phyloP scores from a whole-genome alignment of 1,140 invertebrate species.

The Papilio xuthus region DNA sequence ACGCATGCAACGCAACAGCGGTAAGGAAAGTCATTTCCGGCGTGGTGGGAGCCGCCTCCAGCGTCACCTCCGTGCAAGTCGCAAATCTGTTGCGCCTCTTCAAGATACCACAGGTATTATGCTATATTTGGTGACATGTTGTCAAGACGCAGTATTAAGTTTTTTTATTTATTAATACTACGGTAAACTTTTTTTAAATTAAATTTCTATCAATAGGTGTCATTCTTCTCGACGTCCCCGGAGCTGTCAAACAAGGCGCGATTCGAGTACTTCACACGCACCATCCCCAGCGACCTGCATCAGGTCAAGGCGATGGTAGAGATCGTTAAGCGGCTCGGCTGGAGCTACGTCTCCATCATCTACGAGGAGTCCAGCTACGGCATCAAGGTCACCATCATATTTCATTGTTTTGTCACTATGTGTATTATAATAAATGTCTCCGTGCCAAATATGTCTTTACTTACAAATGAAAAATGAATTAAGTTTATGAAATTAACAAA shows the following conservation, averaged over 20 bases:
- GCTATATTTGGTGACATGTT: not conserved
- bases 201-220: slow-evolving; percentile 85
- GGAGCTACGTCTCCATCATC: slow-evolving; percentile 97
- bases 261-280: slow-evolving; percentile 97
- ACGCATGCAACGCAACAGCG: slow-evolving; percentile 92
- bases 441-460: not conserved
- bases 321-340: slow-evolving; percentile 94
- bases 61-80: slow-evolving; percentile 97
- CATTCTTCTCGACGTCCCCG: slow-evolving; percentile 97
- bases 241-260: slow-evolving; percentile 97
- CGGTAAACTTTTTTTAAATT: not conserved
- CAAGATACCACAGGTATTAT: slow-evolving; percentile 94
- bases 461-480: not conserved
- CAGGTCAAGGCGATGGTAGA: slow-evolving; percentile 98
- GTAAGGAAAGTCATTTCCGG: slow-evolving; percentile 95
- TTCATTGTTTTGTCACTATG: too few species aligned
- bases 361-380: slow-evolving; percentile 99
- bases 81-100: slow-evolving; percentile 96
- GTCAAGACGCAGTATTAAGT: too few species aligned
- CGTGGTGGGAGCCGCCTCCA: slow-evolving; percentile 97
- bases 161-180: too few species aligned
- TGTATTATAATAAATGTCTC: too few species aligned
- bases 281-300: slow-evolving; percentile 97
- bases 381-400: slow-evolving; percentile 88
- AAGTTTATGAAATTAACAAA: too few species aligned